These are phyloP conservation scores for Siniperca knerii DNA, from an alignment of 2,113 vertebrate species.

Conservation along the genomic window DNA sequence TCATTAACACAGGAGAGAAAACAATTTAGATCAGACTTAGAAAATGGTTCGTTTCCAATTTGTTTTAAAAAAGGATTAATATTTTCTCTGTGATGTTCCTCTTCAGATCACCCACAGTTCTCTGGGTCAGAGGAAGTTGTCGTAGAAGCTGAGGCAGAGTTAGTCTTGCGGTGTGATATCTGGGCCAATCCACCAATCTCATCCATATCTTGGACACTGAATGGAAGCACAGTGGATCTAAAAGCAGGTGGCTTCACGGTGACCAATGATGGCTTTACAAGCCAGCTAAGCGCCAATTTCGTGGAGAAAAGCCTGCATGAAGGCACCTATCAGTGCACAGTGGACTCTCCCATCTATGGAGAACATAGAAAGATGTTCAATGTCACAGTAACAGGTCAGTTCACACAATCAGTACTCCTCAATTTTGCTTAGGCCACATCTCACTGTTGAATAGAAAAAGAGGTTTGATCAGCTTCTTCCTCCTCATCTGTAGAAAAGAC, in stretches of 20 bases:
- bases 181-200: slow-evolving; percentile 77
- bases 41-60: too few species aligned
- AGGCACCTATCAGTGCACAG: slow-evolving; percentile 75
- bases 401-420: background rate
- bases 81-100: slow-evolving; percentile 6
- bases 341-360: slow-evolving; percentile 43
- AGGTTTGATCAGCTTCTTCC: background rate
- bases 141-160: slow-evolving; percentile 59
- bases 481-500: slow-evolving; percentile 69
- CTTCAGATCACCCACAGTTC: slow-evolving; percentile 73
- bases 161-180: slow-evolving; percentile 74
- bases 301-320: slow-evolving; percentile 62
- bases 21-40: too few species aligned
- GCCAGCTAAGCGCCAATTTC: slow-evolving; percentile 41
- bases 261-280: slow-evolving; percentile 65
- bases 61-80: background rate
- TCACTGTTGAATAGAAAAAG: background rate
- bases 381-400: slow-evolving; percentile 79
- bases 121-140: slow-evolving; percentile 62
- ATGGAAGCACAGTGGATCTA: slow-evolving; percentile 73
- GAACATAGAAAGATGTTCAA: slow-evolving; percentile 55
- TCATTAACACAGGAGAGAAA: too few species aligned
- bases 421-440: background rate
- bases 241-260: slow-evolving; percentile 44
- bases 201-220: slow-evolving; percentile 72